Evolutionary conservation across 2,113 vertebrate genomes (phyloP).

Genomic region (Patagioenas fasciata): DNA sequence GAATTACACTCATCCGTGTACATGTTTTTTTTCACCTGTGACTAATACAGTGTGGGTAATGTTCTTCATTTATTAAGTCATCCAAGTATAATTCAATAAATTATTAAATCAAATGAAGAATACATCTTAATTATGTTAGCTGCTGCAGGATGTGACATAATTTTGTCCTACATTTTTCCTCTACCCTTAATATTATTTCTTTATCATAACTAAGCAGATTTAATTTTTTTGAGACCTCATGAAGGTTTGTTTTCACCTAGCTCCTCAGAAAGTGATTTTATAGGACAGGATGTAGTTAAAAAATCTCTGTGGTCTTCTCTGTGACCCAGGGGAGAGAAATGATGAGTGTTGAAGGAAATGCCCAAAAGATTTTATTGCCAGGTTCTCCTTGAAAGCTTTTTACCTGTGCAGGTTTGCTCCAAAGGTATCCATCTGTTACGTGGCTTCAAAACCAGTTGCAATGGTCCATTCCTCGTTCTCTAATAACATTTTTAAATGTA

Average conservation of each 20-base stretch:
- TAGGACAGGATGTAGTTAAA: not conserved
- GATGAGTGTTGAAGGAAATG: not conserved
- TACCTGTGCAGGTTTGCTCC: accelerated
- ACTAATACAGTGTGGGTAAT: not conserved
- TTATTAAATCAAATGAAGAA: not conserved
- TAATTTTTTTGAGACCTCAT: not conserved
- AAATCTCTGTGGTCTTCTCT: not conserved
- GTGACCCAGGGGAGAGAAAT: not conserved
- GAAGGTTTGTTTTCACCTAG: not conserved
- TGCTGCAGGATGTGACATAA: not conserved
- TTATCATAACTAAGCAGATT: not conserved
- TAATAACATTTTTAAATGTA: not conserved
- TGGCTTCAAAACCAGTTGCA: not conserved
- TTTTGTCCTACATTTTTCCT: not conserved
- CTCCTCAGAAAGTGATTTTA: not conserved
- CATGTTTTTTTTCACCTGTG: not conserved
- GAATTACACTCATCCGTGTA: not conserved
- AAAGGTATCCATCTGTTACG: not conserved
- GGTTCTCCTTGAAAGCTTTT: not conserved
- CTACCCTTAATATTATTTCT: not conserved
- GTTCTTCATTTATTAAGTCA: conserved; percentile 23
- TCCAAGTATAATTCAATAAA: conserved; percentile 9
- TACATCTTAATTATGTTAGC: conserved; percentile 11
- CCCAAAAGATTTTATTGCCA: not conserved
- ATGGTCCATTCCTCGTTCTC: not conserved